Evolutionary conservation across 2,888 invertebrate genomes (phyloP), one percentile per base, ranked within the genome.

Genomic region (Bellardia pandia): DNA sequence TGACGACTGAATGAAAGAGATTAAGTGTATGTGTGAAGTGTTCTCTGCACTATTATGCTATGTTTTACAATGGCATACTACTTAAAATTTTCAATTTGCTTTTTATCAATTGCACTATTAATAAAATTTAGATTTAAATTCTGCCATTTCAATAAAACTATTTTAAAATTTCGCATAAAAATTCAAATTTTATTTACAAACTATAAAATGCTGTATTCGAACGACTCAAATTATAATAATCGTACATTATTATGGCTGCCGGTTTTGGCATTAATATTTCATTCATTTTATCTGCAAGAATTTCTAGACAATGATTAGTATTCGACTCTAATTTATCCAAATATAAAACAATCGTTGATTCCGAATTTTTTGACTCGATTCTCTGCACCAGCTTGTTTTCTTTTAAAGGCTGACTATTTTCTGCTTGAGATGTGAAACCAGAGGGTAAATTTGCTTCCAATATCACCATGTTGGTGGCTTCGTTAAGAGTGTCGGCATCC

Each of bases 251-350:
- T 88, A 98, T 97, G 89, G 97, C 96, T 37, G 97, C 98, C 9
- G 98, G 97, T 86, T 97, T 97, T 90, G 98, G 98, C 75, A 96
- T 95, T 4, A 98, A 97, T 13, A 98, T 97, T 91, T 97, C 96
- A 92, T 97, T 96, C 0, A 96, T 96, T 90, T 97, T 95, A 90
- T 96, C 96, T 9, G 97, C 97, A 8, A 96, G 96, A 58, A 98
- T 95, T 3, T 98, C 97, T 40, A 98, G 96, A 92, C 98, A 98
- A 60, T 82, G 14, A 14, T 60, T 30, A 42, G 0, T 9, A 7
- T 72, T 37, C 8, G 68, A 60, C 0, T 33, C 7, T 1, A 86
- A 45, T 23, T 68, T 53, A 16, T 77, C n/a, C 5, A 81, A 68
- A 56, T 81, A 81, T 2, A 86, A 56, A 30, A 82, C 33, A 3